Evolutionary conservation across 2,113 vertebrate genomes (phyloP), one percentile per base, ranked within the genome.

Genomic region (Cacatua alba): DNA sequence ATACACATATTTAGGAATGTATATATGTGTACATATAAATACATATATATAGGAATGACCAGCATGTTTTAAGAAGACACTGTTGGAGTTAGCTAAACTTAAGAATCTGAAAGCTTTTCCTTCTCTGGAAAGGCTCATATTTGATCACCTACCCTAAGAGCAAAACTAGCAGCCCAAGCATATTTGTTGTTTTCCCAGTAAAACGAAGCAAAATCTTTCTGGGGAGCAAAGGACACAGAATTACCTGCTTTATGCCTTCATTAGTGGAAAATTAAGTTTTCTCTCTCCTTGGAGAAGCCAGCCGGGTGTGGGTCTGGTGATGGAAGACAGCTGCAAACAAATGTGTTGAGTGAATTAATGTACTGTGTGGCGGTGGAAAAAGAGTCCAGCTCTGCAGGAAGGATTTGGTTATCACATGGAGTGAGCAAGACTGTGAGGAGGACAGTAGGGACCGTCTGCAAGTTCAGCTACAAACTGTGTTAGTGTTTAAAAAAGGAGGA

Each of bases 251-350:
- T 75, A 52, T 88, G 65, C 92, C 90, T 94, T 97, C 49, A 75
- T 92, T 80, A 92, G 63, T 88, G 79, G 94, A 94, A 97, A 97
- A 92, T 60, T 49, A 85, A 85, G 41, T 86, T 96, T 78, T 49
- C 70, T 37, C 60, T 83, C 53, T 23, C 67, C 91, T 83, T 2
- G 41, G 80, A 86, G 75, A 87, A 86, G 74, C 52, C 52, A 62
- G 82, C 43, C 5, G 82, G 92, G 94, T 79, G 63, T 64, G 80
- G 65, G 75, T 49, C 6, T 92, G 76, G 85, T 92, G 95, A 94
- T 83, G 84, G 92, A 90, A 93, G 82, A 85, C 91, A 97, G 94
- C 92, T 95, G 94, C 89, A 95, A 89, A 96, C 71, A 86, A 92
- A 93, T 70, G 86, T 93, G 94, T 80, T 96, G 92, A 95, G 82